Evolutionary conservation across 1,140 invertebrate species (phyloP).

Genomic region (Drosophila lini): DNA sequence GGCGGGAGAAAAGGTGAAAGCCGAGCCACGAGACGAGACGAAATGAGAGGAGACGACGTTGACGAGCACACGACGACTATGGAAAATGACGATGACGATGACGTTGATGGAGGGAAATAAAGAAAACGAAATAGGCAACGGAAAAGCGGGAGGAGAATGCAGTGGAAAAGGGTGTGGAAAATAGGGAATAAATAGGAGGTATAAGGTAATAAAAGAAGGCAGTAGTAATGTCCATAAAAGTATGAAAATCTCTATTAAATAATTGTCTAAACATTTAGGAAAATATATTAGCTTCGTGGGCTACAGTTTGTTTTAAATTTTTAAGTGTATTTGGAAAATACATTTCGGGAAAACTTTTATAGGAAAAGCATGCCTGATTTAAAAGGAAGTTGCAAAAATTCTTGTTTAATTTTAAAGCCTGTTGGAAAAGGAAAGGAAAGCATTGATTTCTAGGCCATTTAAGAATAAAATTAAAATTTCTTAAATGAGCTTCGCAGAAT

Average conservation of each 20-base stretch:
- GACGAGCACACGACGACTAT: constrained; percentile 52
- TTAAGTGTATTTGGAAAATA: too few relatives aligned
- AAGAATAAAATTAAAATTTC: neutral
- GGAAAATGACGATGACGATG: constrained; percentile 46
- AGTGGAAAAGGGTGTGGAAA: constrained; percentile 10
- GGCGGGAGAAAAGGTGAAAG: constrained; percentile 60
- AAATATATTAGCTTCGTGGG: neutral
- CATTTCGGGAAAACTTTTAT: neutral
- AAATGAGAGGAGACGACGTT: constrained; percentile 56
- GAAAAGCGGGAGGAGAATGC: neutral
- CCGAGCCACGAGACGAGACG: constrained; percentile 63
- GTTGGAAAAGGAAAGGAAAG: too few relatives aligned
- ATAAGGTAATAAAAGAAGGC: constrained; percentile 9
- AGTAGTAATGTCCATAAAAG: neutral
- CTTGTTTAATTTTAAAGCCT: neutral
- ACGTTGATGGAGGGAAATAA: constrained; percentile 23
- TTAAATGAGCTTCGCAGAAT: neutral
- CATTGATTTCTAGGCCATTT: neutral
- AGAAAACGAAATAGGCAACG: neutral
- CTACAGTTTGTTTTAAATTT: neutral
- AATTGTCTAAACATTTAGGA: neutral
- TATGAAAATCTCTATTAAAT: constrained; percentile 6
- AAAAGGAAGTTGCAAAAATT: neutral
- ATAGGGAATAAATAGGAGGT: constrained; percentile 15
- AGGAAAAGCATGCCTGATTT: neutral